Evolutionary conservation across 2,888 invertebrate genomes (phyloP).

Genomic region (Agrotis exclamationis): DNA sequence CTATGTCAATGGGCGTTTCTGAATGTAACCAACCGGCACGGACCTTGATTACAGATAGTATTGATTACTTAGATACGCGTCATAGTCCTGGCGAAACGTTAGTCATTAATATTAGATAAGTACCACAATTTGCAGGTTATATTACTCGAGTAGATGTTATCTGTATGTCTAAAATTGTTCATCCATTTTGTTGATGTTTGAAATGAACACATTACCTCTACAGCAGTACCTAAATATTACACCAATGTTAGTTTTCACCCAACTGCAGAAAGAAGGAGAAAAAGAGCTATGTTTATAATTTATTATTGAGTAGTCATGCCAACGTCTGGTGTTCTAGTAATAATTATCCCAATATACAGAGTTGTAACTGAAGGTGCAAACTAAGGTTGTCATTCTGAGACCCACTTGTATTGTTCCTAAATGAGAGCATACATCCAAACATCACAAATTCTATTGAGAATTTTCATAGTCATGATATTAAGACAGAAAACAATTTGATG

Average conservation of each 20-base stretch:
- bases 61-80: conserved; percentile 2
- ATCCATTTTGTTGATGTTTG: neutral
- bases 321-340: too few species aligned
- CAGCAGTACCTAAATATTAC: neutral
- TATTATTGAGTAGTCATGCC: neutral
- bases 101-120: conserved; percentile 2
- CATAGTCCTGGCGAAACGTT: conserved; percentile 12
- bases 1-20: conserved; percentile 34
- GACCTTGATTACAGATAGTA: conserved; percentile 10
- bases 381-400: too few species aligned
- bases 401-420: too few species aligned
- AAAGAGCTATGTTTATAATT: neutral
- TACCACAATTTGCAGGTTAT: conserved; percentile 40
- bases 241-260: too few species aligned
- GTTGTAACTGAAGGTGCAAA: too few species aligned
- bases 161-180: conserved; percentile 19
- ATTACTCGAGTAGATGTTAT: conserved; percentile 8
- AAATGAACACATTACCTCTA: neutral
- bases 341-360: too few species aligned
- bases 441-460: too few species aligned
- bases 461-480: too few species aligned
- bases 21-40: neutral
- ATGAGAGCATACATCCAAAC: too few species aligned
- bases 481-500: too few species aligned
- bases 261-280: too few species aligned